These are phyloP conservation scores for Pinna nobilis DNA, from an alignment of 1,140 invertebrate species.

Conservation along the genomic window DNA sequence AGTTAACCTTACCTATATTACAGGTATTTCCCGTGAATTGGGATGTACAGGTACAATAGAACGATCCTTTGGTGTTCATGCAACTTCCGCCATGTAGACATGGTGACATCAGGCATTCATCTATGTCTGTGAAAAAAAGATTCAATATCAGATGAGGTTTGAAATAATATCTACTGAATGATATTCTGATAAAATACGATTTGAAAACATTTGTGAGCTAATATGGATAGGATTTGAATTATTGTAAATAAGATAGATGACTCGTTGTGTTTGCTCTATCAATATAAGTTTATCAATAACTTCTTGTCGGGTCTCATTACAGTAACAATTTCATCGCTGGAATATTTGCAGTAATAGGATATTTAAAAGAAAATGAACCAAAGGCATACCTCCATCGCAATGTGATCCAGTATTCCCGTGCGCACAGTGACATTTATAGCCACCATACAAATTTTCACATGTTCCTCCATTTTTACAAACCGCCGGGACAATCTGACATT, in stretches of 20 bases:
- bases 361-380: conserved; percentile 2
- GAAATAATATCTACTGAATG: background rate
- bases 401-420: conserved; percentile 76
- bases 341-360: background rate
- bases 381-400: conserved; percentile 51
- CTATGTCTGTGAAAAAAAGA: conserved; percentile 38
- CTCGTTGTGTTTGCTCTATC: background rate
- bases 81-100: conserved; percentile 92
- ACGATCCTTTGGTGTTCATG: conserved; percentile 85
- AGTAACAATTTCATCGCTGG: background rate
- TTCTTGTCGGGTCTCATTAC: too few species aligned
- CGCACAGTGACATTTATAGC: conserved; percentile 38
- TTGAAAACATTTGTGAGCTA: background rate
- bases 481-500: conserved; percentile 6
- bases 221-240: too few species aligned
- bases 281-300: too few species aligned
- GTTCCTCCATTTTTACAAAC: conserved; percentile 90
- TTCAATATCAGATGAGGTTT: background rate
- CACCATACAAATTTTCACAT: conserved; percentile 81
- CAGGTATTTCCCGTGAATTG: conserved; percentile 79
- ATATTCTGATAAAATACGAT: background rate
- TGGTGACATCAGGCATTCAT: conserved; percentile 70
- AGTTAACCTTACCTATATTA: conserved; percentile 79
- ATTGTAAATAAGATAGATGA: background rate
- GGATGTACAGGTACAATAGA: conserved; percentile 67